Evolutionary conservation across 2,113 vertebrate species (phyloP).

Genomic region (Scartelaos histophorus): DNA sequence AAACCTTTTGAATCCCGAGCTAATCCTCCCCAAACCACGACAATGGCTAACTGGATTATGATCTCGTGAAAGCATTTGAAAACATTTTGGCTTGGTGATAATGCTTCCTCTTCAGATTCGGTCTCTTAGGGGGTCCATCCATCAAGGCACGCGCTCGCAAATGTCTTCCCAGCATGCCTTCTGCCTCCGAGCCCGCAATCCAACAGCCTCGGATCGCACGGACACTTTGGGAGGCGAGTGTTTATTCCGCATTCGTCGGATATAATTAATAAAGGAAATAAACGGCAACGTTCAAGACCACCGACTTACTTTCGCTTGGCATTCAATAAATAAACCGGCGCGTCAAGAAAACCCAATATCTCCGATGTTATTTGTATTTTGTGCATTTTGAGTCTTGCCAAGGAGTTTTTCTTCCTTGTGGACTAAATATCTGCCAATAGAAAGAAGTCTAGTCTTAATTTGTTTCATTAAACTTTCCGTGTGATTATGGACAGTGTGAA

Average conservation of each 20-base stretch:
- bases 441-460: conserved; percentile 31
- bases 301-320: conserved; percentile 35
- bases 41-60: not conserved
- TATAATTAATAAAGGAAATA: conserved; percentile 34
- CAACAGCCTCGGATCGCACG: conserved; percentile 34
- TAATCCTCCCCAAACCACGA: not conserved
- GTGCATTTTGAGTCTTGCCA: conserved; percentile 32
- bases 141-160: conserved; percentile 30
- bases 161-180: conserved; percentile 43
- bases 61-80: conserved; percentile 13
- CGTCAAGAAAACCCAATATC: conserved; percentile 20
- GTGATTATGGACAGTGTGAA: too few relatives aligned
- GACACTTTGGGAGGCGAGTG: conserved; percentile 16
- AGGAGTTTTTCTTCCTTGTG: conserved; percentile 24
- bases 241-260: conserved; percentile 25
- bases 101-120: conserved; percentile 15
- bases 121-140: not conserved
- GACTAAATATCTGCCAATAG: conserved; percentile 36
- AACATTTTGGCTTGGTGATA: conserved; percentile 23
- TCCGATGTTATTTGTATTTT: conserved; percentile 24
- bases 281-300: conserved; percentile 49
- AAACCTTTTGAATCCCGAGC: not conserved
- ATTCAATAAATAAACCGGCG: conserved; percentile 30
- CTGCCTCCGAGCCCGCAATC: conserved; percentile 12
- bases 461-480: conserved; percentile 53